A percentile compares a stretch with the other conserved stretches of the same genome.
These are phyloP conservation scores for Drosophila diplacantha DNA, from an alignment of 2,888 invertebrate genomes.

Conservation along the genomic window DNA sequence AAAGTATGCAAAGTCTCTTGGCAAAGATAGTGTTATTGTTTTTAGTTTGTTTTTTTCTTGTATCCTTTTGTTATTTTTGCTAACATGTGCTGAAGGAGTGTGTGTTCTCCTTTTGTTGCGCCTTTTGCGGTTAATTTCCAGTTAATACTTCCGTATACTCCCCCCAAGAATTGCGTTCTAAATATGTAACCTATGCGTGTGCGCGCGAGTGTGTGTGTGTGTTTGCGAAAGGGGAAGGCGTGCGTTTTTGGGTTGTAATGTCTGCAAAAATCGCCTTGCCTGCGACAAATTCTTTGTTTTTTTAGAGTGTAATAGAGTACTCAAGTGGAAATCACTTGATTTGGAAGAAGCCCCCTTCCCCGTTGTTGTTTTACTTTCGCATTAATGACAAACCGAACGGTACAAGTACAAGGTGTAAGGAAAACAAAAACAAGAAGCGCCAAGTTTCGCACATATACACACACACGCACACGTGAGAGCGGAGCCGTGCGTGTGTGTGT, in stretches of 20 bases:
- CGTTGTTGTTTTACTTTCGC: slow-evolving; percentile 17
- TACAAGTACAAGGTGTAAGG: slow-evolving; percentile 26
- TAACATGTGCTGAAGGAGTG: slow-evolving; percentile 2
- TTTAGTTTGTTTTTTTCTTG: background rate
- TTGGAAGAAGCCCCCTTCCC: slow-evolving; percentile 5
- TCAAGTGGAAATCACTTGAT: slow-evolving; percentile 21
- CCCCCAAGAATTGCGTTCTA: slow-evolving; percentile 15
- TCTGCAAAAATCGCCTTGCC: slow-evolving; percentile 23
- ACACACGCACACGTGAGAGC: slow-evolving; percentile 15
- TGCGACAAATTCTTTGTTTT: slow-evolving; percentile 1
- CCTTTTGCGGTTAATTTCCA: slow-evolving; percentile 1
- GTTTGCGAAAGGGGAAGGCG: background rate
- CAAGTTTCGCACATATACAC: slow-evolving; percentile 39
- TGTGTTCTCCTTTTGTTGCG: background rate
- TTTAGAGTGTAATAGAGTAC: slow-evolving; percentile 9
- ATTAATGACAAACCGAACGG: slow-evolving; percentile 20
- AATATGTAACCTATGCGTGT: slow-evolving; percentile 6
- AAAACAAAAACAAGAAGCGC: slow-evolving; percentile 40
- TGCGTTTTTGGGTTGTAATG: slow-evolving; percentile 3
- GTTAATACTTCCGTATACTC: background rate
- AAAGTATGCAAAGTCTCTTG: slow-evolving; percentile 11
- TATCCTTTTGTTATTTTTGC: background rate
- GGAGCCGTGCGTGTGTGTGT: slow-evolving; percentile 32
- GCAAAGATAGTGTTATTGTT: background rate
- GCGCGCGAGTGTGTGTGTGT: slow-evolving; percentile 2